Percentiles rank a stretch among this genome's conserved stretches.
phyloP scores from a whole-genome alignment of 2,797 vertebrate species.

The Microctenopoma lineatum region DNA sequence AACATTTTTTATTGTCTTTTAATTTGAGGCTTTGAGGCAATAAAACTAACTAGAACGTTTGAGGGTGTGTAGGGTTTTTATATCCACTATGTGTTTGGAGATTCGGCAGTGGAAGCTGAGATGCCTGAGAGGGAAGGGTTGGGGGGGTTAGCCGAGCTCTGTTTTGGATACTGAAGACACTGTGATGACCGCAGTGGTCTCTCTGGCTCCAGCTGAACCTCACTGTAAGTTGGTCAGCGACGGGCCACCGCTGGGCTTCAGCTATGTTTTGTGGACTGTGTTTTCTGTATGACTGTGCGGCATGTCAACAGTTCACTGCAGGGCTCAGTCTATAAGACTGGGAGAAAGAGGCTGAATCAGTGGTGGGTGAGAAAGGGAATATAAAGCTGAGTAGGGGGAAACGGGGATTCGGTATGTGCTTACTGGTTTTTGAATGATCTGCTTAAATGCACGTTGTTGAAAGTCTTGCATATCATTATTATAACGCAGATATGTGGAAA shows the following conservation, averaged over 20 bases:
- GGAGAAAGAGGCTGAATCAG: conserved; percentile 3
- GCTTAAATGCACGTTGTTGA: conserved; percentile 53
- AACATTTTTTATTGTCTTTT: conserved; percentile 32
- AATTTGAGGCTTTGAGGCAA: conserved; percentile 45
- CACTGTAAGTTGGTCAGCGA: conserved; percentile 46
- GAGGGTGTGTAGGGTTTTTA: conserved; percentile 32
- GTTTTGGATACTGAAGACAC: conserved; percentile 72
- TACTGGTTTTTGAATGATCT: conserved; percentile 51
- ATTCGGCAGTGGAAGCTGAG: conserved; percentile 30
- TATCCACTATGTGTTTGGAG: conserved; percentile 34
- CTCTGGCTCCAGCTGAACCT: conserved; percentile 66
- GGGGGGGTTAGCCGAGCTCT: conserved; percentile 40
- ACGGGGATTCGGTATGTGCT: conserved; percentile 48
- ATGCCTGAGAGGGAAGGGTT: conserved; percentile 13
- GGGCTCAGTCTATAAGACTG: conserved; percentile 6
- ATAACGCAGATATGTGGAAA: conserved; percentile 52
- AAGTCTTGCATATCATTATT: conserved; percentile 53
- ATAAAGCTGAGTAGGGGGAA: conserved; percentile 52
- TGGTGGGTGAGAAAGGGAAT: conserved; percentile 7
- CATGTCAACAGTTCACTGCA: conserved; percentile 28
- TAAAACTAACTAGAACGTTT: conserved; percentile 34
- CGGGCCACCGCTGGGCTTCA: conserved; percentile 42
- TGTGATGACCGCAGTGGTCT: conserved; percentile 63
- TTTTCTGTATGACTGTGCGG: conserved; percentile 11
- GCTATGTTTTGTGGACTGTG: conserved; percentile 31